Conservation (phyloP, 2,797 vertebrate species). For the Peromyscus aztecus region DNA sequence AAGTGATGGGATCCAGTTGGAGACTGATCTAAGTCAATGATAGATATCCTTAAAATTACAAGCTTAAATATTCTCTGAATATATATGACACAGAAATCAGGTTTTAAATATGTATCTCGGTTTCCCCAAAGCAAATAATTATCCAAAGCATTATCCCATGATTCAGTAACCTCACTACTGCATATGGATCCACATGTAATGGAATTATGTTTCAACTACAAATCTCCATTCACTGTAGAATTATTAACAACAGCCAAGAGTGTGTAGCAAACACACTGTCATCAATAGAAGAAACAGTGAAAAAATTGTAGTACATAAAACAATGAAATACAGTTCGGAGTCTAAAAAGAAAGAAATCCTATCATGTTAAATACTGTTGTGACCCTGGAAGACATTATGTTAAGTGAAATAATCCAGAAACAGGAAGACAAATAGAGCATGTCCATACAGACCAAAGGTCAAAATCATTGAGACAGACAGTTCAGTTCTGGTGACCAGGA, state of each 20-base stretch:
- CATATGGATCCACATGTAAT: background rate
- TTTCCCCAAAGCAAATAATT: background rate
- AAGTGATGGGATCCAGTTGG: background rate
- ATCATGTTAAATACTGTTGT: background rate
- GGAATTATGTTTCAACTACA: background rate
- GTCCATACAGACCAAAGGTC: background rate
- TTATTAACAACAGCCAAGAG: background rate
- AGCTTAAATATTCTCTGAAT: background rate
- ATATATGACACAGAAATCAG: background rate
- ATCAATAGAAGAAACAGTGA: background rate
- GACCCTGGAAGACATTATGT: background rate
- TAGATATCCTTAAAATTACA: background rate
- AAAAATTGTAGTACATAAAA: background rate
- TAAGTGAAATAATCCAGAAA: background rate
- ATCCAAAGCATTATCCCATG: background rate
- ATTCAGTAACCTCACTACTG: background rate
- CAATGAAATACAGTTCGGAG: background rate
- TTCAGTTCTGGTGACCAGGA: background rate
- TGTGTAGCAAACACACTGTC: background rate
- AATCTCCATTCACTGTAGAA: background rate
- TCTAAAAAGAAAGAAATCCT: background rate
- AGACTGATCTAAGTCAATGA: background rate
- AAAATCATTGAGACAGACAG: background rate
- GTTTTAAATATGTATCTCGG: slow-evolving; percentile 11
- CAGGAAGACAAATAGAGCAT: background rate